Conservation (phyloP, 2,797 vertebrate species). For the Corythornis leucogaster region DNA sequence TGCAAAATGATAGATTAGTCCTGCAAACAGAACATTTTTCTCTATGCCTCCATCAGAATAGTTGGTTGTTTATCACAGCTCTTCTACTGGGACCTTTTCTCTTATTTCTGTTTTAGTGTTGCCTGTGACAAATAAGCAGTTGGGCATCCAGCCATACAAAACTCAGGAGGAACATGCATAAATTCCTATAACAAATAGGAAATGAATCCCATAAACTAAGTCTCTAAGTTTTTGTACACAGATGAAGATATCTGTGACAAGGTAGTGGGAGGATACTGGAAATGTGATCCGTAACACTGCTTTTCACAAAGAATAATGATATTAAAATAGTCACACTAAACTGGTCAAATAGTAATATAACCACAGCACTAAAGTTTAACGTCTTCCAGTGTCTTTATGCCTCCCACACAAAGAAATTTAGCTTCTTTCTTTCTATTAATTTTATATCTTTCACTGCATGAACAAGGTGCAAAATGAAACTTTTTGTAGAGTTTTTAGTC, state of each 20-base stretch:
- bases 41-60: background rate
- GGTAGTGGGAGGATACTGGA: background rate
- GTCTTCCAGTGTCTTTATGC: background rate
- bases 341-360: background rate
- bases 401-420: background rate
- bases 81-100: background rate
- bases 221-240: background rate
- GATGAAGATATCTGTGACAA: background rate
- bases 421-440: background rate
- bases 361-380: background rate
- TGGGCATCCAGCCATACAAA: background rate
- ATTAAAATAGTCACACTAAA: background rate
- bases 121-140: constrained; percentile 1
- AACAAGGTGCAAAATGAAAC: background rate
- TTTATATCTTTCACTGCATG: background rate
- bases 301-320: background rate
- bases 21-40: constrained; percentile 5
- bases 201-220: background rate
- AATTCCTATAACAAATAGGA: background rate
- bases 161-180: background rate
- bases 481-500: background rate
- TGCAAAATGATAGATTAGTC: constrained; percentile 13
- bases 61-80: background rate
- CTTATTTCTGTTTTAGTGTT: background rate
- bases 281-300: background rate